Conservation (phyloP, 2,113 vertebrate genomes). For the Leptobrachium ailaonicum region DNA sequence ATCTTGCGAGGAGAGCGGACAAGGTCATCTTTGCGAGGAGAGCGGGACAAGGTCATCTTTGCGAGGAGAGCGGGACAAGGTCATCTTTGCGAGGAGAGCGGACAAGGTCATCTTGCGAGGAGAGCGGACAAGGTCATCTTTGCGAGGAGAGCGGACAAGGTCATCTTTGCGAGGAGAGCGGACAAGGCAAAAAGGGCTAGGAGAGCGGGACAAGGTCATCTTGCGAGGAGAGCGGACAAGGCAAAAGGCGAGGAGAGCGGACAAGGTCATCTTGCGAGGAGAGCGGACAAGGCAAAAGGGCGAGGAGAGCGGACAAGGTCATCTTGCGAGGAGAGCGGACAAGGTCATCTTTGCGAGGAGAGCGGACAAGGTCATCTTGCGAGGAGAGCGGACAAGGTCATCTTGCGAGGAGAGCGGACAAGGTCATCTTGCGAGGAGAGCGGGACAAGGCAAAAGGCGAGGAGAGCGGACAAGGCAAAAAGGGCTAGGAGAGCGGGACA, state of each 20-base stretch:
- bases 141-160: not conserved
- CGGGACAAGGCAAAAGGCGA: no score
- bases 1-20: not conserved
- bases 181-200: no score
- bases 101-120: no score
- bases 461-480: no score
- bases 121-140: not conserved
- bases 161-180: no score
- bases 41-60: not conserved
- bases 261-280: no score
- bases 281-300: not conserved
- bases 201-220: not conserved
- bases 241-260: not conserved
- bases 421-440: no score
- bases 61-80: no score
- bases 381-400: not conserved
- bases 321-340: no score
- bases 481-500: no score
- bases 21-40: not conserved
- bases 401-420: not conserved
- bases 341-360: no score
- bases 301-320: not conserved
- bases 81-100: not conserved
- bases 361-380: not conserved
- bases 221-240: not conserved